Conservation (phyloP, 2,113 vertebrate species). For the Melanotaenia duboulayi region DNA sequence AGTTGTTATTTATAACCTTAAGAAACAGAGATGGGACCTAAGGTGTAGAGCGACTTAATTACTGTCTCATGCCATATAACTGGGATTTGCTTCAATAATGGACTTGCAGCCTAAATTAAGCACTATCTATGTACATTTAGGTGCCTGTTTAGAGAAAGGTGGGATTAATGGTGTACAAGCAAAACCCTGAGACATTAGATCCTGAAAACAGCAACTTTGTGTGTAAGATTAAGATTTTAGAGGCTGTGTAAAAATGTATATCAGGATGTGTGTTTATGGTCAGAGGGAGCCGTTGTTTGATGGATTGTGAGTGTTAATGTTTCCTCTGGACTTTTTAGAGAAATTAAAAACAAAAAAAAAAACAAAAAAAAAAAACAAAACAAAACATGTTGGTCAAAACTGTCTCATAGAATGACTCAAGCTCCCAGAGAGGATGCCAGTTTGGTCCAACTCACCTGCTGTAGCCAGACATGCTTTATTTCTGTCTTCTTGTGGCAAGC, state of each 20-base stretch:
- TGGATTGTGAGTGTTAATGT: conserved; percentile 44
- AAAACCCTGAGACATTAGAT: conserved; percentile 49
- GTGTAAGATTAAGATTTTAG: conserved; percentile 3
- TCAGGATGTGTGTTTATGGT: conserved; percentile 2
- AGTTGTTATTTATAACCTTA: conserved; percentile 73
- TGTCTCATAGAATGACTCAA: conserved; percentile 19
- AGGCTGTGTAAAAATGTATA: not conserved
- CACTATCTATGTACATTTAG: conserved; percentile 79
- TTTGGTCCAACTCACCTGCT: conserved; percentile 42
- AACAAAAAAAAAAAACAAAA: conserved; percentile 15
- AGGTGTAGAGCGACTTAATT: conserved; percentile 80
- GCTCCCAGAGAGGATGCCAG: conserved; percentile 40
- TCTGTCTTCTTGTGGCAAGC: conserved; percentile 19
- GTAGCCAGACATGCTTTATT: conserved; percentile 46
- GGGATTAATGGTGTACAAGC: conserved; percentile 69
- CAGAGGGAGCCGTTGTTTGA: conserved; percentile 49
- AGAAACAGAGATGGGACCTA: conserved; percentile 65
- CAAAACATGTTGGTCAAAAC: conserved; percentile 37
- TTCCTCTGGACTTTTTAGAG: conserved; percentile 28
- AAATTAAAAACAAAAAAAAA: conserved; percentile 8
- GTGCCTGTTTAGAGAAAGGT: conserved; percentile 72
- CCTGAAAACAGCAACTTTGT: conserved; percentile 51
- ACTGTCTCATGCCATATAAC: conserved; percentile 79
- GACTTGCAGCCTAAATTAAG: conserved; percentile 81
- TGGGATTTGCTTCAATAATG: conserved; percentile 77